These are phyloP conservation scores for Globodera rostochiensis DNA, from an alignment of 1,140 invertebrate genomes.

Conservation along the genomic window DNA sequence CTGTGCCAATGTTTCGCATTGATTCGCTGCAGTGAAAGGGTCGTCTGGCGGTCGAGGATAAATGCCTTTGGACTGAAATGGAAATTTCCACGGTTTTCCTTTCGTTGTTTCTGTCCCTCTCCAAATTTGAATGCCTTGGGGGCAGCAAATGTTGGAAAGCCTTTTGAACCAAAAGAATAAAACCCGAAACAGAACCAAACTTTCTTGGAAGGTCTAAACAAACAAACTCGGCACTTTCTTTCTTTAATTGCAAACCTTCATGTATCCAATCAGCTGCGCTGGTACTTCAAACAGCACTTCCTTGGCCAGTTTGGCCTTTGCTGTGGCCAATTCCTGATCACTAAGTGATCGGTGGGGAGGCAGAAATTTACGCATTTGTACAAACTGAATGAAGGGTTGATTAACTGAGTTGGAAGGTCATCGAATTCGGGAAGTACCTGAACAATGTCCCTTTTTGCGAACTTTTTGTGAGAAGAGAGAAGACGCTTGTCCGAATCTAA, in stretches of 20 bases:
- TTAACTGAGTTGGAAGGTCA: background rate
- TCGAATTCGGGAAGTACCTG: slow-evolving; percentile 21
- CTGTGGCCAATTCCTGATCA: slow-evolving; percentile 47
- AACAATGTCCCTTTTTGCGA: slow-evolving; percentile 52
- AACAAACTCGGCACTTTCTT: background rate
- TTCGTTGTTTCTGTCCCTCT: no score
- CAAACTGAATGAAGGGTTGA: slow-evolving; percentile 49
- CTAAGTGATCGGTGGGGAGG: slow-evolving; percentile 53
- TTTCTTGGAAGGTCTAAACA: no score
- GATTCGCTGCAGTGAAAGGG: slow-evolving; percentile 33
- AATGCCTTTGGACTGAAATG: slow-evolving; percentile 49
- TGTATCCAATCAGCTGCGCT: slow-evolving; percentile 53
- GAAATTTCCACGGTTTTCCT: no score
- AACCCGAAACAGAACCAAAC: no score
- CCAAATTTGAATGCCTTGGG: no score
- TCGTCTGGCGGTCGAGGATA: slow-evolving; percentile 42
- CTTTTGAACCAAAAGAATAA: no score
- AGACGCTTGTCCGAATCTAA: slow-evolving; percentile 51
- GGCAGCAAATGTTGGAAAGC: no score
- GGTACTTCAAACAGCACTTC: slow-evolving; percentile 58
- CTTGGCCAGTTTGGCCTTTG: slow-evolving; percentile 54
- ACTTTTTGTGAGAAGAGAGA: slow-evolving; percentile 49
- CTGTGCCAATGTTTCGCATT: slow-evolving; percentile 31
- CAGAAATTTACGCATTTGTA: slow-evolving; percentile 57
- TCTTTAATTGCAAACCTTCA: slow-evolving; percentile 38